phyloP scores from a whole-genome alignment of 1,140 invertebrate genomes.

The Neoseiulus cucumeris region DNA sequence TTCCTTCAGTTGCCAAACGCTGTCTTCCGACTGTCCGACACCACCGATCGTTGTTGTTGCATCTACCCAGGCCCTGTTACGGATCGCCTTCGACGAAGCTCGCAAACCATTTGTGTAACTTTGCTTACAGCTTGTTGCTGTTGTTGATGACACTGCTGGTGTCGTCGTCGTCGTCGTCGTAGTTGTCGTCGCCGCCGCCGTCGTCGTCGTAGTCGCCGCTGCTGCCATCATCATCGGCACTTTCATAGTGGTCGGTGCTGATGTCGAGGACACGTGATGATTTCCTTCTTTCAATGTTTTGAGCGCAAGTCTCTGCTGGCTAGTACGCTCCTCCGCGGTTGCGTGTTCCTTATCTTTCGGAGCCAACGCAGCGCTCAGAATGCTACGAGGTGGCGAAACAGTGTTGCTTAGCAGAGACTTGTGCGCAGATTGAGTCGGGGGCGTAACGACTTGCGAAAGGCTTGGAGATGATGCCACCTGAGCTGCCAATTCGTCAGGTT shows the following conservation, averaged over 20 bases:
- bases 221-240: neutral
- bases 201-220: conserved; percentile 17
- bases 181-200: neutral
- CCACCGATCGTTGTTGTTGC: conserved; percentile 1
- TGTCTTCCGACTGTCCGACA: neutral
- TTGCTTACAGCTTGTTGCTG: conserved; percentile 1
- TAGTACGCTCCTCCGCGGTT: conserved; percentile 18
- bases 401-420: neutral
- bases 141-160: conserved; percentile 16
- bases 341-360: conserved; percentile 8
- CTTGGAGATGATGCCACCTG: neutral
- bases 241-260: conserved; percentile 12
- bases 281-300: conserved; percentile 49
- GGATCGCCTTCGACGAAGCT: neutral
- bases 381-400: neutral
- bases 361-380: neutral
- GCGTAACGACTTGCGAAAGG: conserved; percentile 14
- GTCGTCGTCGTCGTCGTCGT: conserved; percentile 15
- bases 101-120: too few relatives aligned
- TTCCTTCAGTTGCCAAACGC: neutral
- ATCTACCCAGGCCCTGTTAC: neutral
- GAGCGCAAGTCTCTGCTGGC: conserved; percentile 17
- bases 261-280: conserved; percentile 28
- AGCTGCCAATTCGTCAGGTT: conserved; percentile 42
- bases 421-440: neutral